Evolutionary conservation across 2,797 vertebrate genomes (phyloP).

Genomic region (Aeoliscus strigatus): DNA sequence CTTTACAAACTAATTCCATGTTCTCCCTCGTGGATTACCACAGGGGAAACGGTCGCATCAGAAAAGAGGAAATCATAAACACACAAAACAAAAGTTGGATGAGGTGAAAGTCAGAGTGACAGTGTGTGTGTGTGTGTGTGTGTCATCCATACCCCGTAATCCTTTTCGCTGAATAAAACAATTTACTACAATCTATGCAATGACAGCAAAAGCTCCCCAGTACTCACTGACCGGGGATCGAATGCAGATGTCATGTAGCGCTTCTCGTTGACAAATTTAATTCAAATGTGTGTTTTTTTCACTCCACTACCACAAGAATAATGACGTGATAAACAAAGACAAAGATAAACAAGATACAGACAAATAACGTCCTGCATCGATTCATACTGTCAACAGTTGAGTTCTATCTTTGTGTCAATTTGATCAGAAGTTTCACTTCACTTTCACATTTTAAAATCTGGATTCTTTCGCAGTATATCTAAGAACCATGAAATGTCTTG

Average conservation of each 20-base stretch:
- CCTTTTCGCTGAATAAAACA: slow-evolving; percentile 49
- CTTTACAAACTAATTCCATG: slow-evolving; percentile 80
- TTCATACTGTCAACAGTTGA: not conserved
- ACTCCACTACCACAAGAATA: slow-evolving; percentile 2
- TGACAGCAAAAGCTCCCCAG: too few species aligned
- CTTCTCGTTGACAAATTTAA: slow-evolving; percentile 21
- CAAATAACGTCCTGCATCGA: not conserved
- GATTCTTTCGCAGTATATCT: slow-evolving; percentile 8
- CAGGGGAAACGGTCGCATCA: slow-evolving; percentile 38
- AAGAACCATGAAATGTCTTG: slow-evolving; percentile 21
- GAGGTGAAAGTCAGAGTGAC: slow-evolving; percentile 48
- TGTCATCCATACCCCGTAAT: slow-evolving; percentile 42
- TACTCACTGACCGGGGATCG: not conserved
- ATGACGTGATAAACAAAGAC: slow-evolving; percentile 4
- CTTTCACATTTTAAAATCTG: too few species aligned
- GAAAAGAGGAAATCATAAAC: slow-evolving; percentile 50
- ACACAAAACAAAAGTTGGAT: slow-evolving; percentile 37
- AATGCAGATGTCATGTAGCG: slow-evolving; percentile 4
- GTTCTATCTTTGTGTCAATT: too few species aligned
- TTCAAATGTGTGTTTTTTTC: not conserved
- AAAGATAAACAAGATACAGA: not conserved
- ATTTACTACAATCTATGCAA: slow-evolving; percentile 56
- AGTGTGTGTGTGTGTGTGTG: slow-evolving; percentile 22
- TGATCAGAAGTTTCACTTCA: too few species aligned
- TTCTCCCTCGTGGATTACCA: slow-evolving; percentile 77